Base-by-base conservation (phyloP, 2,888 invertebrate species). In the Scaptodrosophila latifasciaeformis region DNA sequence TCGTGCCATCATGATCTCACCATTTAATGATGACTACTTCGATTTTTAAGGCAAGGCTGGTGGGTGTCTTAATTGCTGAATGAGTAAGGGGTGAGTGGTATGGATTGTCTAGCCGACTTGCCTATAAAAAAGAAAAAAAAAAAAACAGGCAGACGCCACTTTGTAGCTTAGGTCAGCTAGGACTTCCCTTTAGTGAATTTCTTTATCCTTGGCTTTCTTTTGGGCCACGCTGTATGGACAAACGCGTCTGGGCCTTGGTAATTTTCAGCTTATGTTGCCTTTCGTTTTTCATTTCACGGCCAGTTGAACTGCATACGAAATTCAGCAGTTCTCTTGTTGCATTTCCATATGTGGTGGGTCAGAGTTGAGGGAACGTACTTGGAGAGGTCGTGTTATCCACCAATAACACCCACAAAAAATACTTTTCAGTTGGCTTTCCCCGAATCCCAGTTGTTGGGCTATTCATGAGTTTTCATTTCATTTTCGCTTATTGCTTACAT, bases 391-490 rank as follows among this genome's bases (percentile, higher is more conserved):
- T 57, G 56, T 37, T 17, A 10, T 5, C 49, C 34, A 48, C 53
- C 65, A 65, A 76, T 66, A 64, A 49, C 54, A 59, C 63, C 57
- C 48, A 48, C 40, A 54, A 68, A 70, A 72, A 67, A 69, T 72
- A 65, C 45, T 62, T 63, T 65, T 72, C 60, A 53, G 57, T 62
- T 68, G 54, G 62, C 42, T 59, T 54, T 46, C 47, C 45, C 15
- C 19, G 10, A 17, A 17, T 39, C 4, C 39, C 29, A 46, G 18
- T 34, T 31, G 45, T 34, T 34, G 34, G 15, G 59, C 76, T 61
- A 76, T 77, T 75, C 75, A 74, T 75, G 81, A 80, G 74, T 80
- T 80, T 80, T 80, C 80, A 80, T 75, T 75, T 75, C 78, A 77
- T 80, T 80, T 80, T 75, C 75, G 66, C 68, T 75, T 77, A 74